phyloP scores from a whole-genome alignment of 2,888 invertebrate species.

The Catocala sponsa region DNA sequence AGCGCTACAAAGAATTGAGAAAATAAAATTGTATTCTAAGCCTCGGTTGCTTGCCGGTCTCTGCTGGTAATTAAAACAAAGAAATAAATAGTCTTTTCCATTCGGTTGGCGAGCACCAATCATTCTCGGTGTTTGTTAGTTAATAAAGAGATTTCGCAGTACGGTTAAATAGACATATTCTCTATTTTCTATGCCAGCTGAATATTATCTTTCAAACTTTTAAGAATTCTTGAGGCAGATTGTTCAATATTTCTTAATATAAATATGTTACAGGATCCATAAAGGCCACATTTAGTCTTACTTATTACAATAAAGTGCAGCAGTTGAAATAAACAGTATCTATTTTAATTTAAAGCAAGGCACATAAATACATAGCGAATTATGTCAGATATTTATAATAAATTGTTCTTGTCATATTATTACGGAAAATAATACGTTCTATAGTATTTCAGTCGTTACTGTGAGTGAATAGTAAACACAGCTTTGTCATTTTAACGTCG shows the following conservation, averaged over 20 bases:
- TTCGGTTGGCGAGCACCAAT: slow-evolving; percentile 15
- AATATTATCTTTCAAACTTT: background rate
- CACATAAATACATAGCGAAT: too few species aligned
- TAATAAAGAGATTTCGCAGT: slow-evolving; percentile 16
- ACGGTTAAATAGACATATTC: background rate
- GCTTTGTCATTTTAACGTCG: too few species aligned
- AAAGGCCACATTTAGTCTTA: too few species aligned
- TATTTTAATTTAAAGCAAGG: too few species aligned
- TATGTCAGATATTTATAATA: too few species aligned
- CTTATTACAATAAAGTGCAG: too few species aligned
- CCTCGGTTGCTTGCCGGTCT: background rate
- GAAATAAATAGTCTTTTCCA: slow-evolving; percentile 20
- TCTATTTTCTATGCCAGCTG: background rate
- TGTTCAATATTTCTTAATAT: background rate
- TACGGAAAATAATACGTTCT: too few species aligned
- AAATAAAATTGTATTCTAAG: background rate
- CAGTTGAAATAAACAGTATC: too few species aligned
- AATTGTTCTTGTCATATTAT: too few species aligned
- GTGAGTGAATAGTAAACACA: too few species aligned
- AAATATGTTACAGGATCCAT: too few species aligned
- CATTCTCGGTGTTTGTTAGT: slow-evolving; percentile 26
- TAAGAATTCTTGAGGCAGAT: background rate
- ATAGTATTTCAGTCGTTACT: too few species aligned
- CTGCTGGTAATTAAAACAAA: slow-evolving; percentile 17
- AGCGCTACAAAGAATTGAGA: background rate